Conservation (phyloP, 2,797 vertebrate genomes). For the Chelon labrosus region DNA sequence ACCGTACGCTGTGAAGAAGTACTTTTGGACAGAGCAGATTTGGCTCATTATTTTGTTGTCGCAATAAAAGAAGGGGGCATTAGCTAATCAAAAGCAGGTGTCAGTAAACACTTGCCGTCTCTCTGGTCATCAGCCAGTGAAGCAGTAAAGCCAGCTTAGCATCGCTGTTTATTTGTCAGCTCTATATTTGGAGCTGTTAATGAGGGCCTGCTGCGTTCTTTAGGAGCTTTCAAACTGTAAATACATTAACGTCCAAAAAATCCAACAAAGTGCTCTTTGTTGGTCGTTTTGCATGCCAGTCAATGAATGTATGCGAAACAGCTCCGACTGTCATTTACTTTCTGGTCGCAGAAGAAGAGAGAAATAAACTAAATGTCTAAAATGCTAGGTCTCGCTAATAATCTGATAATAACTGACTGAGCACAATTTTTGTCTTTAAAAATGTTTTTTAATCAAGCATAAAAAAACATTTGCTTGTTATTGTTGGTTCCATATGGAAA, state of each 20-base stretch:
- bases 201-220: constrained; percentile 33
- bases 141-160: constrained; percentile 58
- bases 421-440: no score
- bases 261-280: neutral
- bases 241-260: constrained; percentile 10
- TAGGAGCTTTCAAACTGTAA: constrained; percentile 33
- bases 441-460: no score
- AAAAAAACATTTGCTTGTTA: no score
- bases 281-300: neutral
- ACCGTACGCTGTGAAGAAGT: neutral
- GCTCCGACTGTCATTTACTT: no score
- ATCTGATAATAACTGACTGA: no score
- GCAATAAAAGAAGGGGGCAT: constrained; percentile 5
- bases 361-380: no score
- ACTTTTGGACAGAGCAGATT: neutral
- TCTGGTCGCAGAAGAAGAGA: no score
- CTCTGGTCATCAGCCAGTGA: constrained; percentile 35
- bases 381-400: no score
- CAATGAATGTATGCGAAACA: neutral
- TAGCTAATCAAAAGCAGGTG: constrained; percentile 29
- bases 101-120: constrained; percentile 30
- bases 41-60: neutral
- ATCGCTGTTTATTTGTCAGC: constrained; percentile 32
- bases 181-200: constrained; percentile 60
- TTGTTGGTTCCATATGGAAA: no score